Conservation (phyloP, 2,113 vertebrate genomes). For the Bucco capensis region DNA sequence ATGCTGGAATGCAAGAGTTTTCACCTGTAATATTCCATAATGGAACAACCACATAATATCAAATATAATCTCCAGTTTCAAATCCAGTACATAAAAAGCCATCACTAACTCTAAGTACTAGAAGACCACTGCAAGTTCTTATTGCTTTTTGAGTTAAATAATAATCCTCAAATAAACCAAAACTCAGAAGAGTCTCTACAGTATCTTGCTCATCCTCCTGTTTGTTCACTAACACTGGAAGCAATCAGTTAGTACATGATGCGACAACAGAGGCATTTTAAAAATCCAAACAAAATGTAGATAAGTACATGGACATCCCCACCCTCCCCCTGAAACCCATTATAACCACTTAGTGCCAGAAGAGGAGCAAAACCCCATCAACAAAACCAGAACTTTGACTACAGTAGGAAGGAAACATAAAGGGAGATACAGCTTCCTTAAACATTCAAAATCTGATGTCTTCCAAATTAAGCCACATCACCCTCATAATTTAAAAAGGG, state of each 20-base stretch:
- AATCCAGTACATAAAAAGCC: conserved; percentile 69
- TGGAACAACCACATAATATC: conserved; percentile 68
- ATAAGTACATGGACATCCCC: conserved; percentile 22
- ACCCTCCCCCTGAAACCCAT: conserved; percentile 36
- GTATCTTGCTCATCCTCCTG: conserved; percentile 23
- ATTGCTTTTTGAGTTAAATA: conserved; percentile 70
- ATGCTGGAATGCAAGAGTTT: conserved; percentile 70
- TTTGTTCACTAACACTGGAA: conserved; percentile 71
- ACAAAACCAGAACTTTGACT: conserved; percentile 66
- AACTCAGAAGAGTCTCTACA: conserved; percentile 48
- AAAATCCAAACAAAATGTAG: conserved; percentile 28
- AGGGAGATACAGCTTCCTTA: conserved; percentile 50
- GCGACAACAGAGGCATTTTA: conserved; percentile 66
- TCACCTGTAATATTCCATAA: conserved; percentile 63
- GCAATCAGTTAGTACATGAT: conserved; percentile 55
- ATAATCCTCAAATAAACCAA: conserved; percentile 61
- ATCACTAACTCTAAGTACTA: conserved; percentile 58
- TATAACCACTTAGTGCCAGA: conserved; percentile 58
- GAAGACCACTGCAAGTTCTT: conserved; percentile 67
- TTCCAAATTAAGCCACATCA: conserved; percentile 63
- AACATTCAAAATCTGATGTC: conserved; percentile 27
- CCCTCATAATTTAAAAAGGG: conserved; percentile 57
- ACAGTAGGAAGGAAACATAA: conserved; percentile 68
- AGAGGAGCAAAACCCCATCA: conserved; percentile 65
- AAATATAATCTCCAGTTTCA: conserved; percentile 72